Evolutionary conservation across 2,113 vertebrate species (phyloP).

Genomic region (Psittacus erithacus): DNA sequence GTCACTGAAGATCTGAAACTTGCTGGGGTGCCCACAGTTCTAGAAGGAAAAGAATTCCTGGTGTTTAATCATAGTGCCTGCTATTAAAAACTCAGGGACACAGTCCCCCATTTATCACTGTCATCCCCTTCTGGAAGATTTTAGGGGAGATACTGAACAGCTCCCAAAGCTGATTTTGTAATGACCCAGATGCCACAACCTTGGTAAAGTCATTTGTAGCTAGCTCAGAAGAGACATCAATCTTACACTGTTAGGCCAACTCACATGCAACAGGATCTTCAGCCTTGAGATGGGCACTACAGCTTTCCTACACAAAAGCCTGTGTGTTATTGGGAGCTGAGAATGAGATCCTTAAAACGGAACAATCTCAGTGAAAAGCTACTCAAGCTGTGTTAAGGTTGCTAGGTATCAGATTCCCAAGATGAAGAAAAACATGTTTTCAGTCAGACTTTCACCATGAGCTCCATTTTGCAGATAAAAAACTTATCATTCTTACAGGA

Average conservation of each 20-base stretch:
- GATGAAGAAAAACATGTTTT: neutral
- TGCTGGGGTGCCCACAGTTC: conserved; percentile 75
- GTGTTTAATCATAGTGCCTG: neutral
- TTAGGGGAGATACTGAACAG: neutral
- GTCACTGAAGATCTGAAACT: conserved; percentile 79
- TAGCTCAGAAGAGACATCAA: rapidly evolving
- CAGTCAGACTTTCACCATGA: neutral
- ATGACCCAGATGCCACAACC: neutral
- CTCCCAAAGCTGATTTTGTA: neutral
- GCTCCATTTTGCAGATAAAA: neutral
- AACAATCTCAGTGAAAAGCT: neutral
- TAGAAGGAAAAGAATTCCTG: conserved; percentile 73
- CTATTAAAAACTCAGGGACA: neutral
- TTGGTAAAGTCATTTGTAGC: neutral
- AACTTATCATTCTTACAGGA: neutral
- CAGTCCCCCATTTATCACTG: neutral
- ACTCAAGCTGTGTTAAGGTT: neutral
- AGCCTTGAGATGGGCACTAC: neutral
- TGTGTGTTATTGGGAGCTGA: neutral
- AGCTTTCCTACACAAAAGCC: neutral
- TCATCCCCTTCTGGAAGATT: neutral
- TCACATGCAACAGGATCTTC: neutral
- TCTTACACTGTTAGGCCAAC: neutral
- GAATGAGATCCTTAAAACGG: neutral
- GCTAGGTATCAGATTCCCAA: neutral